These are phyloP conservation scores for Otolemur crassicaudatus DNA, from an alignment of 2,797 vertebrate species.

Conservation along the genomic window DNA sequence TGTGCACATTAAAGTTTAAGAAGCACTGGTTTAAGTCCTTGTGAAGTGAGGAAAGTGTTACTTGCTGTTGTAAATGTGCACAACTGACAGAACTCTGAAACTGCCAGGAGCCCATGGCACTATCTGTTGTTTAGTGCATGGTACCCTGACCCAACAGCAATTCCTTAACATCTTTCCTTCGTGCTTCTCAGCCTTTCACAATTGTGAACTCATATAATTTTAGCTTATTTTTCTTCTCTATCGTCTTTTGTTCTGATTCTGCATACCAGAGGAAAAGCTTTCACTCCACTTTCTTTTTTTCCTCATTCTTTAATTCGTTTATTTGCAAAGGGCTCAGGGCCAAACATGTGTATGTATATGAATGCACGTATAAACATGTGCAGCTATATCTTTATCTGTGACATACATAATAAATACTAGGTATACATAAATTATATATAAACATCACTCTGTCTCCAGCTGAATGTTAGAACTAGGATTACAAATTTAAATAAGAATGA, in stretches of 20 bases:
- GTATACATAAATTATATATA: neutral
- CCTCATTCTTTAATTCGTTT: neutral
- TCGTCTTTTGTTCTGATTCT: neutral
- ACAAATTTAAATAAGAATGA: neutral
- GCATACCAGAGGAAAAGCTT: neutral
- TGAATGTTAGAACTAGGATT: neutral
- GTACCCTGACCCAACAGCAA: neutral
- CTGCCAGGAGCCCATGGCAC: neutral
- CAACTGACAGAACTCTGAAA: neutral
- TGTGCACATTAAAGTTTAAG: neutral
- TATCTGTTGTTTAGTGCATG: neutral
- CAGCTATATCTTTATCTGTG: neutral
- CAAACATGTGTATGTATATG: neutral
- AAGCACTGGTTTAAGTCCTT: neutral
- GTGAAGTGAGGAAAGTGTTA: neutral
- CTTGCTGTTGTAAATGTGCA: neutral
- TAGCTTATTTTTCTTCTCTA: neutral
- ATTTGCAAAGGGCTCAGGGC: neutral
- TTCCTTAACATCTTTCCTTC: neutral
- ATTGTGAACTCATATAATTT: neutral
- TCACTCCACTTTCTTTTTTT: neutral
- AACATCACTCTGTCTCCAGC: neutral
- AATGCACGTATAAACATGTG: neutral
- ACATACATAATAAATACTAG: neutral
- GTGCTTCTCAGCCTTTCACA: neutral